Percentiles rank a stretch among this genome's conserved stretches.
Conservation (phyloP, 2,888 invertebrate species). For the Folsomia candida region DNA sequence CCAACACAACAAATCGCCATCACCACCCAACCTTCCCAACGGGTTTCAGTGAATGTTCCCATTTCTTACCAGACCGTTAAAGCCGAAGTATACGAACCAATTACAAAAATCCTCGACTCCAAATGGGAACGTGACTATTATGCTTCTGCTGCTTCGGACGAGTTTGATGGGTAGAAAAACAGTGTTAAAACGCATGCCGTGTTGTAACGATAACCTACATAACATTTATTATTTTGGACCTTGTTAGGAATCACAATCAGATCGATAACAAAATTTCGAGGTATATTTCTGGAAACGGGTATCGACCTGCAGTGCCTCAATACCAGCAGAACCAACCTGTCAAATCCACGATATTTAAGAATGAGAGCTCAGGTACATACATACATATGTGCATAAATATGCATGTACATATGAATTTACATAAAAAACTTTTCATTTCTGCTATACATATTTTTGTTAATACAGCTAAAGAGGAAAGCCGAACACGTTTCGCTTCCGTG, state of each 20-base stretch:
- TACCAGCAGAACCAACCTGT: no score
- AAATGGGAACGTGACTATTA: slow-evolving; percentile 47
- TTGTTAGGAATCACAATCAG: slow-evolving; percentile 44
- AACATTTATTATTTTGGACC: no score
- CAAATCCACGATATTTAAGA: background rate
- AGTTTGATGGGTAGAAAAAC: slow-evolving; percentile 43
- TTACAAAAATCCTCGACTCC: slow-evolving; percentile 42
- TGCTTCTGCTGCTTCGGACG: slow-evolving; percentile 36
- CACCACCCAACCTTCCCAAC: slow-evolving; percentile 44
- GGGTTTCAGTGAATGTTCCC: slow-evolving; percentile 46
- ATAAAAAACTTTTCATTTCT: background rate
- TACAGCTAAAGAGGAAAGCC: background rate
- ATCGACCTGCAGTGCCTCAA: slow-evolving; percentile 11
- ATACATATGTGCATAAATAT: no score
- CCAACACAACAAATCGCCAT: slow-evolving; percentile 47
- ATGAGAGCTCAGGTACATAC: background rate
- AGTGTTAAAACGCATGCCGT: background rate
- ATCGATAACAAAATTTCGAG: slow-evolving; percentile 42
- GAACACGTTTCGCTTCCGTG: background rate
- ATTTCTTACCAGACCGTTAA: slow-evolving; percentile 45
- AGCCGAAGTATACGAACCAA: slow-evolving; percentile 48
- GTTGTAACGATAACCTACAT: background rate
- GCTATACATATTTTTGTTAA: background rate
- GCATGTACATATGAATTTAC: background rate
- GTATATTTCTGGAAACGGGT: slow-evolving; percentile 45